A percentile compares a stretch with the other conserved stretches of the same genome.
Conservation (phyloP, 2,113 vertebrate genomes). For the Lagopus leucura region DNA sequence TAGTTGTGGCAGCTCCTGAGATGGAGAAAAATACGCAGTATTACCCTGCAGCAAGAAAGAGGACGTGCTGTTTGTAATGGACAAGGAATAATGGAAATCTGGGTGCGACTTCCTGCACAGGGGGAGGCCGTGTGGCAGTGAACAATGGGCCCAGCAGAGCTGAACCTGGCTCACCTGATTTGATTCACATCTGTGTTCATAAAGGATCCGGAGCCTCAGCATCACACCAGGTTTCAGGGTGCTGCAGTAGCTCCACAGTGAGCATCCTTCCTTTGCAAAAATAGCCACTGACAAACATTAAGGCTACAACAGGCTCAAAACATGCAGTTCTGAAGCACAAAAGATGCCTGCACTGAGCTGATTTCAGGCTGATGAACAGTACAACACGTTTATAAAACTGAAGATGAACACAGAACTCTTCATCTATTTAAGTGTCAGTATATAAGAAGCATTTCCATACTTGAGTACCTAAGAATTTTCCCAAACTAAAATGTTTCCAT, state of each 20-base stretch:
- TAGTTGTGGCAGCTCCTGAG: neutral
- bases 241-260: fast-evolving
- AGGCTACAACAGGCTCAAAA: neutral
- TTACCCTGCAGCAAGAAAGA: neutral
- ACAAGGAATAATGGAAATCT: neutral
- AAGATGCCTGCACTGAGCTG: neutral
- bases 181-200: fast-evolving
- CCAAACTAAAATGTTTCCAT: neutral
- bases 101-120: neutral
- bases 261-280: neutral
- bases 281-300: too few species aligned
- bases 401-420: neutral
- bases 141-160: neutral
- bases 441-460: neutral
- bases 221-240: fast-evolving
- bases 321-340: neutral
- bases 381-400: neutral
- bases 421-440: neutral
- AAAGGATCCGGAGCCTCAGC: neutral
- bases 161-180: neutral
- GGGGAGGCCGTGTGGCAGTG: neutral
- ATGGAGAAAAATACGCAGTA: neutral
- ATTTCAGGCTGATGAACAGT: neutral
- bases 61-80: neutral
- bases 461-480: neutral